Base-by-base conservation (phyloP, 2,888 invertebrate species). In the Clistopyga incitator region DNA sequence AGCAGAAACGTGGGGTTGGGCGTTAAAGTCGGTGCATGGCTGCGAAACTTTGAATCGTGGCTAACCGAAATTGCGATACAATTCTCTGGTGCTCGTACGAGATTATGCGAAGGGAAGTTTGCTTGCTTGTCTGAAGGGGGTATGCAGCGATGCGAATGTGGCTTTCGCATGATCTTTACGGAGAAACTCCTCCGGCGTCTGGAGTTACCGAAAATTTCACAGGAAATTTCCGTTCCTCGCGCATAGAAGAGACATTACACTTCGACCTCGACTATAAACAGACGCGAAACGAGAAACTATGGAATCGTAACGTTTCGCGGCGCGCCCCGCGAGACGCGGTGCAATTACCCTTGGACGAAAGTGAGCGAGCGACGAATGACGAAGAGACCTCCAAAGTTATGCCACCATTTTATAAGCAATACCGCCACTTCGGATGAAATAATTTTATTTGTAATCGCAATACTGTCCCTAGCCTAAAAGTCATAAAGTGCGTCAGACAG, bases 401-500 rank as follows among this genome's bases (percentile, higher is more conserved):
- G 67, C 75, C 56, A 38, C 56, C 61, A 76, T 81, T 75, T 81
- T 81, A 81, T 64, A 81, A 81, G 74, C 80, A 52, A 74, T n/a
- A 29, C 59, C 45, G 54, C 45, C 45, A 78, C 45, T 56, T 45
- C 29, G 50, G 70, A 64, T 29, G 64, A 78, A 83, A 81, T 80
- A 78, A 78, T 81, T 84, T 70, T 70, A 68, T 75, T 76, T 70
- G 42, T 84, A 68, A 74, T 81, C 38, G 64, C 47, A 23, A 70
- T 80, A 81, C 68, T 81, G 52, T 71, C 78, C 15, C 54, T 54
- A 64, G 81, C 84, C 81, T 65, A 56, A 78, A 47, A 75, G 81
- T 82, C 86, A 78, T 85, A 85, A 87, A 86, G 79, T 86, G 82
- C 85, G 81, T 78, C 85, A 82, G 87, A 87, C 85, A 81, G 83